Evolutionary conservation across 2,797 vertebrate genomes (phyloP).

Genomic region (Sebastes kiyomatsui): DNA sequence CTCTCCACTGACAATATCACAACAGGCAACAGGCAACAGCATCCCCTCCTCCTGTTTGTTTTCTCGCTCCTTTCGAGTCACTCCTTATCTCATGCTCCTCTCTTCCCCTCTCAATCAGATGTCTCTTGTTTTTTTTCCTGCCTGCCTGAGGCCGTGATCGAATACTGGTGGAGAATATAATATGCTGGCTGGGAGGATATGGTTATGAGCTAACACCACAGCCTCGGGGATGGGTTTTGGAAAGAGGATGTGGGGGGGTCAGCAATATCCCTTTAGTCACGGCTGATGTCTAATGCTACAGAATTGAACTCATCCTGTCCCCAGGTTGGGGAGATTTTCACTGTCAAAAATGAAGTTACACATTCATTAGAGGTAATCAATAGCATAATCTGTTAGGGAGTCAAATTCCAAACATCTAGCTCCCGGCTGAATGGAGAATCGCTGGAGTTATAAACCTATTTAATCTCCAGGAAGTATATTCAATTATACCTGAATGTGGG

Average conservation of each 20-base stretch:
- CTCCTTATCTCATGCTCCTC: conserved; percentile 4
- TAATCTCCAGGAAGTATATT: background rate
- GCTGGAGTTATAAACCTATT: background rate
- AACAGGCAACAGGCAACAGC: conserved; percentile 17
- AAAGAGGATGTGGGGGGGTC: background rate
- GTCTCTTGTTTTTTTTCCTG: conserved; percentile 1
- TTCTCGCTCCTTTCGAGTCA: conserved; percentile 17
- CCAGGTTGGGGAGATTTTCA: background rate
- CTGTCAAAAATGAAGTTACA: background rate
- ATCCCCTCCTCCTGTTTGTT: conserved; percentile 6
- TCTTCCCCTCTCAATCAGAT: conserved; percentile 15
- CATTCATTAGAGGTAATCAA: conserved; percentile 19
- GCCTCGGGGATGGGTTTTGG: conserved; percentile 38
- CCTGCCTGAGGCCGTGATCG: conserved; percentile 41
- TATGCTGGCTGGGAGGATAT: conserved; percentile 27
- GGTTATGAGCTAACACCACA: conserved; percentile 38
- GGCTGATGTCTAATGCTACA: background rate
- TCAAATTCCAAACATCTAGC: background rate
- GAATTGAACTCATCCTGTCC: background rate
- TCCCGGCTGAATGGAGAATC: background rate
- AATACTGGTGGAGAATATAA: conserved; percentile 39
- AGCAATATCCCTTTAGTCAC: conserved; percentile 30
- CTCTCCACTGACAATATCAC: conserved; percentile 35
- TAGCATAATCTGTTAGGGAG: background rate
- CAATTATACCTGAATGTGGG: background rate